These are phyloP conservation scores for Drosophila limbata DNA, from an alignment of 2,888 invertebrate genomes.

Conservation along the genomic window DNA sequence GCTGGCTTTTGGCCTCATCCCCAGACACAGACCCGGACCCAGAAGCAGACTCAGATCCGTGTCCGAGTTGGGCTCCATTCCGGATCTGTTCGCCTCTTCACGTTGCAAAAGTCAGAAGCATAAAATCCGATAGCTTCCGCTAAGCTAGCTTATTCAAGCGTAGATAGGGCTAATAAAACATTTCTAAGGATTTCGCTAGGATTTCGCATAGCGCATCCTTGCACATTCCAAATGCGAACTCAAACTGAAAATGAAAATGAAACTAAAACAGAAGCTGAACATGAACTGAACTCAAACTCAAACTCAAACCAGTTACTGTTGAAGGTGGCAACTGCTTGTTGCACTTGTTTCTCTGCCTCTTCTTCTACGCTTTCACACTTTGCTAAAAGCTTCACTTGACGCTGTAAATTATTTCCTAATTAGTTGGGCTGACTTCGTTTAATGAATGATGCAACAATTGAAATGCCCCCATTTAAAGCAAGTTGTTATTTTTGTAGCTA, in stretches of 20 bases:
- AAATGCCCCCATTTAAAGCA: conserved; percentile 20
- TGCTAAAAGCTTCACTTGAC: conserved; percentile 49
- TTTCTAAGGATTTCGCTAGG: conserved; percentile 80
- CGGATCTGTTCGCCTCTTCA: conserved; percentile 45
- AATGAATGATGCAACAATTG: conserved; percentile 23
- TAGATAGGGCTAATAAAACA: conserved; percentile 81
- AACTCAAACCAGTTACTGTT: neutral
- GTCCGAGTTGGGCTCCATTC: neutral
- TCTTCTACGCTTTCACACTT: conserved; percentile 17
- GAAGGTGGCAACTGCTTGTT: conserved; percentile 52
- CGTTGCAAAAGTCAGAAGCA: conserved; percentile 80
- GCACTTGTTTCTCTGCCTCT: conserved; percentile 14
- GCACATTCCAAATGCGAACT: conserved; percentile 28
- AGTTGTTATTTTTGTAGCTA: conserved; percentile 19
- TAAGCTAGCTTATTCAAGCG: conserved; percentile 82
- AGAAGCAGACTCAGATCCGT: neutral
- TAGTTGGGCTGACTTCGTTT: conserved; percentile 48
- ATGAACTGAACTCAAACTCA: neutral
- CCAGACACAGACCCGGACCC: conserved; percentile 18
- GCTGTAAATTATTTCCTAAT: conserved; percentile 75
- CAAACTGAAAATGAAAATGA: conserved; percentile 6
- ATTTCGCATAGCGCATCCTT: conserved; percentile 59
- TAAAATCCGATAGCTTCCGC: conserved; percentile 83
- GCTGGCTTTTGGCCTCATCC: conserved; percentile 46
- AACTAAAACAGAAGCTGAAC: neutral